phyloP scores from a whole-genome alignment of 1,140 invertebrate genomes.

The Bradysia coprophila region DNA sequence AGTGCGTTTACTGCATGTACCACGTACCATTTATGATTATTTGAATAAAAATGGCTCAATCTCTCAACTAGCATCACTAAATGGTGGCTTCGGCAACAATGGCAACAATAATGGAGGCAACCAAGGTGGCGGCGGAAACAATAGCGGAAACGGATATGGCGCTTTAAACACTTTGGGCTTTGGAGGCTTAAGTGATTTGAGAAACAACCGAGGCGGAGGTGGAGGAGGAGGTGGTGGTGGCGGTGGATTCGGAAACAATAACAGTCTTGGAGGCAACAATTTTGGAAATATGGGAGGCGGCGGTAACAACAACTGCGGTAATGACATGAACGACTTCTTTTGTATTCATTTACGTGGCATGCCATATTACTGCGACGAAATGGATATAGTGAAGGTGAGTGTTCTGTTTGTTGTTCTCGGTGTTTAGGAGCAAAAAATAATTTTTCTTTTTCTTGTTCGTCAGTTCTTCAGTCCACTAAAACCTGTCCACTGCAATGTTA shows the following conservation, averaged over 20 bases:
- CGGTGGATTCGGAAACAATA: conserved; percentile 4
- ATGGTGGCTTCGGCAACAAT: not conserved
- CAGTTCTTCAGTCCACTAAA: conserved; percentile 23
- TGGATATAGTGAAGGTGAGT: conserved; percentile 18
- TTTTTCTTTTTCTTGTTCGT: too few relatives aligned
- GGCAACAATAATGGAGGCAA: not conserved
- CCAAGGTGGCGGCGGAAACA: not conserved
- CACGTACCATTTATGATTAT: too few relatives aligned
- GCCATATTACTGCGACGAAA: conserved; percentile 21
- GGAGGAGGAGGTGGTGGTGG: not conserved
- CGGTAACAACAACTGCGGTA: conserved; percentile 5
- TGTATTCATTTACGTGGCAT: conserved; percentile 20
- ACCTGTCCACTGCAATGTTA: conserved; percentile 18
- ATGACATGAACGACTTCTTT: not conserved
- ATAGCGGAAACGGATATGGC: not conserved
- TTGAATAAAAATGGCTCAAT: too few relatives aligned
- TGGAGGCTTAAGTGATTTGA: too few relatives aligned
- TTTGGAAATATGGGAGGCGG: conserved; percentile 12
- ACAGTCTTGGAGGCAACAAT: conserved; percentile 8
- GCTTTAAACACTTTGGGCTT: not conserved
- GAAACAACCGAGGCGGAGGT: not conserved
- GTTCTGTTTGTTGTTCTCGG: too few relatives aligned
- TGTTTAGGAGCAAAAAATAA: too few relatives aligned
- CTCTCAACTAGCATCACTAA: too few relatives aligned
- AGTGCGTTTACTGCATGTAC: too few relatives aligned